Evolutionary conservation across 2,113 vertebrate species (phyloP).

Genomic region (Cairina moschata): DNA sequence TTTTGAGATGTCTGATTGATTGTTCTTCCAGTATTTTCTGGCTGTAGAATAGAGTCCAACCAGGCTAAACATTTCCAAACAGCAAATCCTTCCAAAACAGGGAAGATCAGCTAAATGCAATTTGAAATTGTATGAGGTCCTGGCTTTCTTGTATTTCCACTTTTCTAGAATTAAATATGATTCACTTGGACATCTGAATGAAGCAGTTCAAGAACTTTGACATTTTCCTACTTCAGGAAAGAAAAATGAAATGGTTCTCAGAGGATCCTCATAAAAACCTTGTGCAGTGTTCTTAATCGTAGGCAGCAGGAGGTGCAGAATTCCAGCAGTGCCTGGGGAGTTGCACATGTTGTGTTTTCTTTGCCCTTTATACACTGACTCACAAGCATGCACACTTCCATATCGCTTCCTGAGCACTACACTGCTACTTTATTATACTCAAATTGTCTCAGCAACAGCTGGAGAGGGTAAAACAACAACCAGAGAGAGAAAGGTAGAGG

Average conservation of each 20-base stretch:
- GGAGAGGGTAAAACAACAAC: neutral
- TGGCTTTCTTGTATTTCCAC: slow-evolving; percentile 4
- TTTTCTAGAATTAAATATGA: neutral
- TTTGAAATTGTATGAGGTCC: neutral
- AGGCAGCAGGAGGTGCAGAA: slow-evolving; percentile 32
- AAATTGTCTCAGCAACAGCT: neutral
- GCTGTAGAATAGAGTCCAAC: neutral
- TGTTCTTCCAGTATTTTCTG: neutral
- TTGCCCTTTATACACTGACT: neutral
- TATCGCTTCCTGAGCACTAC: neutral
- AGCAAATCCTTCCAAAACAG: slow-evolving; percentile 45
- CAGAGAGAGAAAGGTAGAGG: neutral
- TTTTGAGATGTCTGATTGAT: neutral
- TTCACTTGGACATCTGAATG: neutral
- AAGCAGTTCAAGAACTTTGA: neutral
- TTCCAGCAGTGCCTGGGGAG: slow-evolving; percentile 33
- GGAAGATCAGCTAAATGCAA: slow-evolving; percentile 27
- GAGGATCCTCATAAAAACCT: slow-evolving; percentile 19
- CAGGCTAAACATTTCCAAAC: slow-evolving; percentile 14
- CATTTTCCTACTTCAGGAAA: slow-evolving; percentile 32
- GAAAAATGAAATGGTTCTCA: neutral
- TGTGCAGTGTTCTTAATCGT: neutral
- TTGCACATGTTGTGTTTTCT: neutral
- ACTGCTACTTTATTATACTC: neutral
- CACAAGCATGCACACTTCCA: neutral